These are phyloP conservation scores for Muscina levida DNA, from an alignment of 2,888 invertebrate genomes.

Conservation along the genomic window DNA sequence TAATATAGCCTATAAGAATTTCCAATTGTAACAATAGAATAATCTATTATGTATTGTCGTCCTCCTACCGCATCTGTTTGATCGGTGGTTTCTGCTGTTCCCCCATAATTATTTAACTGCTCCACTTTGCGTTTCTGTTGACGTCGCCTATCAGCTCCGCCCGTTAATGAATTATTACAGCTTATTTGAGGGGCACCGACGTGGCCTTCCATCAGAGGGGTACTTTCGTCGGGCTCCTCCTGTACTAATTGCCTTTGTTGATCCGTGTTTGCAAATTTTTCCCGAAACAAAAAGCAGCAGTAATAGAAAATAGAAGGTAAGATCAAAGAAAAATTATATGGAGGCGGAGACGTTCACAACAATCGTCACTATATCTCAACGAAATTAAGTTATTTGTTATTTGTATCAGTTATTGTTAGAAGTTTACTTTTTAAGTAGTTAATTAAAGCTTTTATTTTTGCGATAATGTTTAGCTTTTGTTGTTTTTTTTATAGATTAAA, in stretches of 20 bases:
- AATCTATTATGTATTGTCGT: no score
- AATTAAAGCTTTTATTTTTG: no score
- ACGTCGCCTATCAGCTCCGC: constrained; percentile 69
- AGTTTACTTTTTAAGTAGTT: constrained; percentile 2
- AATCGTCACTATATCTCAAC: neutral
- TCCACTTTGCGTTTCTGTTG: constrained; percentile 72
- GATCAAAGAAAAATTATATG: constrained; percentile 56
- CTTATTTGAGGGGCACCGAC: constrained; percentile 72
- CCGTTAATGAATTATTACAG: constrained; percentile 64
- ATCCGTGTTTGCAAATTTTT: constrained; percentile 58
- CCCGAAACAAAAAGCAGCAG: constrained; percentile 35
- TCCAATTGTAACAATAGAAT: neutral
- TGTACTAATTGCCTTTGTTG: constrained; percentile 46
- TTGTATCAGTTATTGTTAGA: neutral
- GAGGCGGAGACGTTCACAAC: constrained; percentile 35
- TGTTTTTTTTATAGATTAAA: neutral
- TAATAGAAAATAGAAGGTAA: constrained; percentile 47
- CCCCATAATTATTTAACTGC: constrained; percentile 80
- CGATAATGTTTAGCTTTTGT: neutral
- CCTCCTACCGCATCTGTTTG: constrained; percentile 81
- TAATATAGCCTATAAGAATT: constrained; percentile 70
- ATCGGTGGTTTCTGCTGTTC: constrained; percentile 79
- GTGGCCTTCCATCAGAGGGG: constrained; percentile 91
- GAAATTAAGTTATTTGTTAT: neutral
- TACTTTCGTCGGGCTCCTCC: constrained; percentile 82